phyloP scores from a whole-genome alignment of 2,797 vertebrate species.

The Microcaecilia unicolor region DNA sequence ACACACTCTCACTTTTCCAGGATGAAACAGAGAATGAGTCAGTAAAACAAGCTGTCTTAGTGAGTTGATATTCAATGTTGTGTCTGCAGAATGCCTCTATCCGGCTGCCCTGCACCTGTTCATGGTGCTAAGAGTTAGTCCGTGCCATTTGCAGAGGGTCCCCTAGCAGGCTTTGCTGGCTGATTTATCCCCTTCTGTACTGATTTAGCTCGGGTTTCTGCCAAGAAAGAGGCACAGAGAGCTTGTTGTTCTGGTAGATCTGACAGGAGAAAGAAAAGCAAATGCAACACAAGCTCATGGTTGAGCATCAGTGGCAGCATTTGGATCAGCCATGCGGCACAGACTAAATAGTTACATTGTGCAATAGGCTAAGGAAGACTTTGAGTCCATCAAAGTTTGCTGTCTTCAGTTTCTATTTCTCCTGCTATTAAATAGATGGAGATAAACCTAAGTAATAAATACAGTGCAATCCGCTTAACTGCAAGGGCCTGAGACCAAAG shows the following conservation, averaged over 20 bases:
- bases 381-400: no score
- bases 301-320: no score
- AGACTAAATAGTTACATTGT: no score
- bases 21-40: conserved; percentile 3
- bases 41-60: not conserved
- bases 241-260: conserved; percentile 19
- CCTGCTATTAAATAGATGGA: no score
- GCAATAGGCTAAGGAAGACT: no score
- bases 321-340: no score
- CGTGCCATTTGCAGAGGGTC: no score
- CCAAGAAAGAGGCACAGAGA: conserved; percentile 16
- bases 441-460: no score
- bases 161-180: conserved; percentile 3
- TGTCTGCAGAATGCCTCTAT: conserved; percentile 17
- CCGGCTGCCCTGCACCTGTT: conserved; percentile 65
- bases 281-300: conserved; percentile 48
- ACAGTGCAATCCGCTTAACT: no score
- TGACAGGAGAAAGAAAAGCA: conserved; percentile 8
- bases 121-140: not conserved
- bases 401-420: no score
- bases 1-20: no score
- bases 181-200: conserved; percentile 30
- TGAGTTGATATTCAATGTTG: not conserved
- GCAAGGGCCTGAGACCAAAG: no score
- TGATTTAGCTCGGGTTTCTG: conserved; percentile 15